Evolutionary conservation across 1,140 invertebrate species (phyloP), one percentile per base, ranked within the genome.

Genomic region (Solenopsis fugax): DNA sequence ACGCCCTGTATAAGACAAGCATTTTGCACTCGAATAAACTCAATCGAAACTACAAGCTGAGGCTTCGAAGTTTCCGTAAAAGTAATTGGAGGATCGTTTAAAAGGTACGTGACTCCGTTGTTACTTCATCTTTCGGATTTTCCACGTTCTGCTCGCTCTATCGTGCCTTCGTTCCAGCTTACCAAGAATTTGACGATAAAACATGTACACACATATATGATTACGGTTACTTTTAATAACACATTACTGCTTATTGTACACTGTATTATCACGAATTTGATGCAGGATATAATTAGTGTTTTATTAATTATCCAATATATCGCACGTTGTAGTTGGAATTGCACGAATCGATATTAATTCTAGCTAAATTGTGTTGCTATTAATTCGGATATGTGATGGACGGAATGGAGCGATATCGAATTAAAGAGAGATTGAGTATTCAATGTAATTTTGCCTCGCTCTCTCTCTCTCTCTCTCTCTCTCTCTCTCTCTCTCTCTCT

Each of bases 1-100:
- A 60, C 80, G 48, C 18, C 7, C 69, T 62, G 24, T 48, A 82
- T n/a, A 1, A 12, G 24, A 60, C 21, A 34, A 18, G 24, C 9
- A 24, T 73, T 48, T 73, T n/a, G 6, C 24, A 56, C 80, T 82
- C 41, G 67, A 84, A 62, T 73, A 37, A 48, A 73, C 24, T 73
- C 41, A 54, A 73, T 84, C 54, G 29, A 73, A 73, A 50, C 67
- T 81, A 24, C 54, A 82, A 29, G 21, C 12, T 37, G 80, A 73
- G 54, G 54, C 41, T 84, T 65, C 64, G 18, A 52, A 81, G 60
- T 81, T 86, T 80, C 37, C 50, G 62, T 67, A 52, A 60, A 81
- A 73, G 85, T 86, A 88, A 88, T 88, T 67, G 87, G 71, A 71
- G n/a, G 64, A 73, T 80, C 54, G 45, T 78, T 77, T 85, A 56